These are phyloP conservation scores for Drosophila melanica DNA, from an alignment of 1,140 invertebrate genomes.

Conservation along the genomic window DNA sequence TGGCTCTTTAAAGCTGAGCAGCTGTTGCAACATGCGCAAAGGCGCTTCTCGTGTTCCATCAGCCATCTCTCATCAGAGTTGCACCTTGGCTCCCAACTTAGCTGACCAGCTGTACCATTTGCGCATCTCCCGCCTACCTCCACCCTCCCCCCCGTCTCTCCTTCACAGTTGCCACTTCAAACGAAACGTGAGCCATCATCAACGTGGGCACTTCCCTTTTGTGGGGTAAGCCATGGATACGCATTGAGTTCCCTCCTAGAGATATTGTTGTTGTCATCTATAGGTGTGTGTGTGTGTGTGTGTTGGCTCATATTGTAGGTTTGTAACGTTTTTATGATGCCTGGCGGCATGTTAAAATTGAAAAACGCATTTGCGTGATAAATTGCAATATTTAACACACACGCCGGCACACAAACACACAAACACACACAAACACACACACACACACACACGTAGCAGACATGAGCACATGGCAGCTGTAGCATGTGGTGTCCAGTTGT, in stretches of 20 bases:
- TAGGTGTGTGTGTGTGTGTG: conserved; percentile 17
- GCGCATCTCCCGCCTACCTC: too few species aligned
- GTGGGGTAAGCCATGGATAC: conserved; percentile 4
- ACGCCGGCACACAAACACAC: conserved; percentile 44
- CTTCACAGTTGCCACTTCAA: conserved; percentile 9
- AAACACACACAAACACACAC: conserved; percentile 5
- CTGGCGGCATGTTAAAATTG: conserved; percentile 84
- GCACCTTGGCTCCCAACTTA: not conserved
- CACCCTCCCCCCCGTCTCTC: too few species aligned
- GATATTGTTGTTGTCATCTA: conserved; percentile 3
- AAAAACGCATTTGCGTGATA: conserved; percentile 84
- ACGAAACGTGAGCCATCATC: conserved; percentile 49
- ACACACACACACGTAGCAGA: conserved; percentile 8
- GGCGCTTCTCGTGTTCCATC: conserved; percentile 11
- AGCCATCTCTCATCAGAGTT: not conserved
- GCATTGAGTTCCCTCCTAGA: not conserved
- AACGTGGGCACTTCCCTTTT: conserved; percentile 47
- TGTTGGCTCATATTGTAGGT: conserved; percentile 79
- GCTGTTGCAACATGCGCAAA: conserved; percentile 13
- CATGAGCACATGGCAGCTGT: conserved; percentile 70
- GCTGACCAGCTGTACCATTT: conserved; percentile 15
- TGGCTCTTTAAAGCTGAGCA: conserved; percentile 4
- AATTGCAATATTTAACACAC: conserved; percentile 84
- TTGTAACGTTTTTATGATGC: conserved; percentile 84
- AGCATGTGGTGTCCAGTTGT: conserved; percentile 81